Evolutionary conservation across 1,140 invertebrate genomes (phyloP), one percentile per base, ranked within the genome.

Genomic region (Mercenaria mercenaria): DNA sequence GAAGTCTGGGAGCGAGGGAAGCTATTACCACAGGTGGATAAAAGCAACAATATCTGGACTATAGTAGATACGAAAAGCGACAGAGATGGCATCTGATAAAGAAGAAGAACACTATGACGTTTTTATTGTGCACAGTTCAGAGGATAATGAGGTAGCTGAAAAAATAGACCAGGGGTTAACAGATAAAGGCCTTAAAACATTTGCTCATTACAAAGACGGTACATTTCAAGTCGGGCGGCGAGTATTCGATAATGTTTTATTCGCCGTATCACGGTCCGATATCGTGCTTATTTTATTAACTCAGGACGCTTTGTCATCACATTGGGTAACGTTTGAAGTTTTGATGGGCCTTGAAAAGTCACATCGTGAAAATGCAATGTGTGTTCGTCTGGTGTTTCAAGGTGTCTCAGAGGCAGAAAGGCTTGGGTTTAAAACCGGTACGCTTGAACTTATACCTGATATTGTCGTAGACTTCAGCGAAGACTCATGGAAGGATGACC

Each of bases 261-360:
- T 59, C 32, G 76, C 76, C n/a, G 50, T 79, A 15, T 37, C n/a
- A 59, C 18, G 8, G 43, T 79, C 76, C 15, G 23, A 79, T 3
- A 79, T 37, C 0, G 43, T 56, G 0, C 47, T 79, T 15, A 32
- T 79, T 56, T 29, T 79, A 18, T 37, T 79, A 26, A 79, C 76
- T 1, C 50, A 79, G 26, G n/a, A 82, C 0, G 80, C 80, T 0
- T 13, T 82, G 56, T 10, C n/a, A n/a, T 82, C 80, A 67, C 32
- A 67, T 15, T 82, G 80, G 80, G 80, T 82, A 0, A 59, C 80
- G 11, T 67, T 82, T 41, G 80, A 82, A 82, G 26, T 82, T 26
- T 20, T 82, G 39, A 64, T 82, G 80, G n/a, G 56, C 0, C 37
- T 82, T 43, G 80, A 82, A 26, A 82, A 82, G 43, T 82, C 80